phyloP scores from a whole-genome alignment of 2,797 vertebrate genomes.

The Apogon talboti region DNA sequence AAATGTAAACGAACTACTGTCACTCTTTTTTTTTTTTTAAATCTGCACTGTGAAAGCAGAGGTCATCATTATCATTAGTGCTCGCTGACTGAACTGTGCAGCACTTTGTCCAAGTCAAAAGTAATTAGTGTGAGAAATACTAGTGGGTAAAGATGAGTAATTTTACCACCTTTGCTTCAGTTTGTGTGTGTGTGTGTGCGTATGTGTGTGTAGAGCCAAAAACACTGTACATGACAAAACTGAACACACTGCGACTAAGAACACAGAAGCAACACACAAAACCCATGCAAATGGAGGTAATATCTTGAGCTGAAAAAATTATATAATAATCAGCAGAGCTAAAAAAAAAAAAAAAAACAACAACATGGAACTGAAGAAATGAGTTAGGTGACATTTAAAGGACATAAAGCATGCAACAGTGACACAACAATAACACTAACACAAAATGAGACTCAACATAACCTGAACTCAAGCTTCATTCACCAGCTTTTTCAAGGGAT shows the following conservation, averaged over 20 bases:
- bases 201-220: neutral
- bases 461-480: no score
- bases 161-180: neutral
- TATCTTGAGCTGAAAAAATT: no score
- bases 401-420: no score
- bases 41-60: rapidly evolving
- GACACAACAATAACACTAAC: no score
- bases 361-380: no score
- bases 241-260: neutral
- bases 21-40: neutral
- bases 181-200: neutral
- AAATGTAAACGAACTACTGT: neutral
- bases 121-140: neutral
- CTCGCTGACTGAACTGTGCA: neutral
- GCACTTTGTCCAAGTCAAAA: neutral
- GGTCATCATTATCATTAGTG: neutral
- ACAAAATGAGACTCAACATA: no score
- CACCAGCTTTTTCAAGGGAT: no score
- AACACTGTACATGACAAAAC: neutral
- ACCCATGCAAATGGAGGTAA: no score
- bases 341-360: no score
- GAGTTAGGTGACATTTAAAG: no score
- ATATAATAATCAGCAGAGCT: no score
- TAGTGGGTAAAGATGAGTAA: no score
- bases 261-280: neutral